phyloP scores from a whole-genome alignment of 2,797 vertebrate genomes.

The Cheirogaleus major region DNA sequence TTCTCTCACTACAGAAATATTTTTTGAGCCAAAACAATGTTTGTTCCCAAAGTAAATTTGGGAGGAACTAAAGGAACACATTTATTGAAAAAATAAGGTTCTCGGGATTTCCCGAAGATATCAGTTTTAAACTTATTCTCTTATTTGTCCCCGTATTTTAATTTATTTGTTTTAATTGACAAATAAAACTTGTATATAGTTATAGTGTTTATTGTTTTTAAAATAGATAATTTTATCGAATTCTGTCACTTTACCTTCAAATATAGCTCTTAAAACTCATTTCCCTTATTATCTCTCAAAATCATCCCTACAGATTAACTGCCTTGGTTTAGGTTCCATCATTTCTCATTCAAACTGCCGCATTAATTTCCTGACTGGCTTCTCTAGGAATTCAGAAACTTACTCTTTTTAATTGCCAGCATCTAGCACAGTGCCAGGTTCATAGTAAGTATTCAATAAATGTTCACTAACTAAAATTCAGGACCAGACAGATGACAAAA shows the following conservation, averaged over 20 bases:
- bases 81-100: neutral
- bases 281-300: neutral
- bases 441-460: neutral
- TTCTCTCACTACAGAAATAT: slow-evolving; percentile 18
- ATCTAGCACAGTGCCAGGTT: neutral
- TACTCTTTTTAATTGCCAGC: neutral
- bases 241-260: neutral
- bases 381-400: neutral
- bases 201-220: neutral
- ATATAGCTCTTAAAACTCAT: neutral
- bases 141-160: neutral
- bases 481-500: neutral
- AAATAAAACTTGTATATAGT: neutral
- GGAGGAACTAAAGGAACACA: neutral
- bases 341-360: neutral
- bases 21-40: slow-evolving; percentile 29
- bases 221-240: neutral
- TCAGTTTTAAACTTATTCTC: neutral
- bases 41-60: neutral
- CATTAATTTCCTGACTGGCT: neutral
- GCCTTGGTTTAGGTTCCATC: neutral
- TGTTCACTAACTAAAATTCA: neutral
- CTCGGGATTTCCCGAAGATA: neutral
- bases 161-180: neutral
- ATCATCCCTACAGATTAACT: neutral